Evolutionary conservation across 1,140 invertebrate species (phyloP), one percentile per base, ranked within the genome.

Genomic region (Drosophila erecta): DNA sequence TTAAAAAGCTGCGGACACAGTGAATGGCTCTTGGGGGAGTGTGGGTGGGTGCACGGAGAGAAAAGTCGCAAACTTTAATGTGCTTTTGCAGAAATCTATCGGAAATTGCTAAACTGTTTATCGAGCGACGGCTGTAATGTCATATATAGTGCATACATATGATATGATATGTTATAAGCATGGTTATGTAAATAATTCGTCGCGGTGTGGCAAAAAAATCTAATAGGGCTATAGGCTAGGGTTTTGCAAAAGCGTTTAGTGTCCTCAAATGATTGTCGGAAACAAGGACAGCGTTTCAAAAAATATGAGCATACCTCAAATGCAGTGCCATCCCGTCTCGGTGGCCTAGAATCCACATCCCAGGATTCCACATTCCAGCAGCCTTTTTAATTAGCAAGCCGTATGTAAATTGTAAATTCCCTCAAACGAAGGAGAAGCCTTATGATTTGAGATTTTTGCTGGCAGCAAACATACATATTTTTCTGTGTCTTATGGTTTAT

Each of bases 231-330:
- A 12, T 35, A 10, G 59, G 12, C 20, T 47, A 10, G 65, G 22
- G 14, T 14, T 59, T 56, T 41, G 22, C 38, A 71, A 49, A 84
- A 54, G 65, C 80, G 65, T 76, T 83, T 76, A 84, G 80, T 74
- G 76, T 72, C 62, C 65, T 79, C 65, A 65, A 50, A 47, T 69
- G 74, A 49, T 74, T 41, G 64, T 65, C 47, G 55, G 40, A 62
- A 62, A 79, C 41, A 54, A 67, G 62, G 62, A 43, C 37, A 49
- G 27, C 43, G 53, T 41, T 61, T 41, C 15, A 35, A 41, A 35
- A 57, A 35, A 58, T 20, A 37, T 37, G 33, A 53, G 33, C 15
- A 37, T 53, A 53, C 55, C 55, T 57, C 41, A 61, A 20, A 64
- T 17, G 44, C 59, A 14, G 10, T 12, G 14, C 12, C 14, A 20